Conservation (phyloP, 2,888 invertebrate species). For the Drosophila percnosoma region DNA sequence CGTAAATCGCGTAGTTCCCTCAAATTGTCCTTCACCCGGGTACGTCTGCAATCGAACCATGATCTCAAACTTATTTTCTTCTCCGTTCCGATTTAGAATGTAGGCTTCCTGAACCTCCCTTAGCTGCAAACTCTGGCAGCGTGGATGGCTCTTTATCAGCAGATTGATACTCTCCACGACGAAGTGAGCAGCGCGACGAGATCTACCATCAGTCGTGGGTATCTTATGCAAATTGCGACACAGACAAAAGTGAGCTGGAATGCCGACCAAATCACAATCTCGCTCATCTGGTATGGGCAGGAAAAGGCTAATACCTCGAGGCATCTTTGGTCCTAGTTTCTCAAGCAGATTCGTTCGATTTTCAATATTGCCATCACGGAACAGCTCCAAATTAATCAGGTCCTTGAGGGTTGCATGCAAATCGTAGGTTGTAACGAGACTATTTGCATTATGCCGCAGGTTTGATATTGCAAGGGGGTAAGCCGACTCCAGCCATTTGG, state of each 20-base stretch:
- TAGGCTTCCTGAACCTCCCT: slow-evolving; percentile 25
- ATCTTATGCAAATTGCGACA: slow-evolving; percentile 86
- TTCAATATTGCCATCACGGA: slow-evolving; percentile 84
- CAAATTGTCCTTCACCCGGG: slow-evolving; percentile 53
- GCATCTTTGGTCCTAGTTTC: slow-evolving; percentile 72
- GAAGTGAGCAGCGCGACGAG: slow-evolving; percentile 43
- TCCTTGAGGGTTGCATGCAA: slow-evolving; percentile 91
- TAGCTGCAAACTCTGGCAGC: slow-evolving; percentile 37
- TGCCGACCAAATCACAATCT: slow-evolving; percentile 90
- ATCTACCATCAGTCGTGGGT: slow-evolving; percentile 7
- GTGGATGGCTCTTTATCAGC: background rate
- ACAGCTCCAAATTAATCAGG: slow-evolving; percentile 86
- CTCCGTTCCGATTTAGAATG: background rate
- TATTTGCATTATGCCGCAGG: slow-evolving; percentile 88
- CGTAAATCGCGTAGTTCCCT: slow-evolving; percentile 31
- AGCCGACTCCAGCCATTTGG: slow-evolving; percentile 88
- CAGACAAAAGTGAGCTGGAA: slow-evolving; percentile 93
- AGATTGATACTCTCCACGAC: slow-evolving; percentile 49
- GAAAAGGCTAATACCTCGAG: slow-evolving; percentile 91
- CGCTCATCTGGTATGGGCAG: slow-evolving; percentile 88
- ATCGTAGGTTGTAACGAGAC: slow-evolving; percentile 93
- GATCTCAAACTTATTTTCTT: slow-evolving; percentile 20
- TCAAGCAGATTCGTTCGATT: slow-evolving; percentile 75
- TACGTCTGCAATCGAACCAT: slow-evolving; percentile 36
- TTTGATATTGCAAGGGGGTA: slow-evolving; percentile 88